Evolutionary conservation across 2,113 vertebrate genomes (phyloP).

Genomic region (Ginglymostoma cirratum): DNA sequence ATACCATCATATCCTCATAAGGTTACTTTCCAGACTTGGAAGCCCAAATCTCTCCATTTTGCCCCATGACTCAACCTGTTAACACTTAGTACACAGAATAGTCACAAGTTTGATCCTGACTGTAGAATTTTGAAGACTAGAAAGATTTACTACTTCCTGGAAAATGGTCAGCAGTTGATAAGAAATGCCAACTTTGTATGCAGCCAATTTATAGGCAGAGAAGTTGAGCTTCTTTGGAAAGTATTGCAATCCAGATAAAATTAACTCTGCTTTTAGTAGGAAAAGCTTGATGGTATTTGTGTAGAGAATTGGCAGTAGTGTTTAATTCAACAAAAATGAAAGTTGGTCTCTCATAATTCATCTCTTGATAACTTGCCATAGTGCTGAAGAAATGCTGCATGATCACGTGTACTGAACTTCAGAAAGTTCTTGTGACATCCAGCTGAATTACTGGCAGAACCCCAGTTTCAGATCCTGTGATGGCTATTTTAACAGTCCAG

Average conservation of each 20-base stretch:
- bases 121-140: not conserved
- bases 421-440: not conserved
- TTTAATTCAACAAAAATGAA: not conserved
- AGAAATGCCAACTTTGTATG: not conserved
- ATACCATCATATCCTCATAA: not conserved
- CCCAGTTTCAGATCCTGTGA: too few relatives aligned
- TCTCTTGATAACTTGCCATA: not conserved
- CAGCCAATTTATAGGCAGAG: not conserved
- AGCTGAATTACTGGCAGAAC: not conserved
- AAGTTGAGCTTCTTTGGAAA: not conserved
- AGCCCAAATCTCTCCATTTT: not conserved
- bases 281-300: not conserved
- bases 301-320: not conserved
- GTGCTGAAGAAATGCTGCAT: not conserved
- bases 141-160: not conserved
- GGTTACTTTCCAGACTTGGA: not conserved
- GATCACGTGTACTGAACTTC: not conserved
- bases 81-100: not conserved
- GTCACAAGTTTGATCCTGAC: not conserved
- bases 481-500: too few relatives aligned
- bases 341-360: not conserved
- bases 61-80: not conserved
- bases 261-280: not conserved
- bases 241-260: not conserved
- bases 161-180: not conserved